Percentiles rank a stretch among this genome's conserved stretches.
phyloP scores from a whole-genome alignment of 2,113 vertebrate species.

The Genyomyrus donnyi region DNA sequence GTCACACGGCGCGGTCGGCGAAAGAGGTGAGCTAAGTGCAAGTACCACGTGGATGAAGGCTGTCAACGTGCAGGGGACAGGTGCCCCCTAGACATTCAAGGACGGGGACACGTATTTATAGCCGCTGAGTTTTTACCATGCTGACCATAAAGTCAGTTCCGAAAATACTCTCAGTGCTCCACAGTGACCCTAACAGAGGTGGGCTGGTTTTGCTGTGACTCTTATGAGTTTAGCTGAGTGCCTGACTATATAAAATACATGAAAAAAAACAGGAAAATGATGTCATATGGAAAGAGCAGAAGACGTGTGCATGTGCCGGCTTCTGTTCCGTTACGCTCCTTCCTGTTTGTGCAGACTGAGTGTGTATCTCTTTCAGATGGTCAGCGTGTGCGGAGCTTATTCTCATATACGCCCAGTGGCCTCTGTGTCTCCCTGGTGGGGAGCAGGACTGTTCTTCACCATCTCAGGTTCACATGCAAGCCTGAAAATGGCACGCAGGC shows the following conservation, averaged over 20 bases:
- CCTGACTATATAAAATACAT: not conserved
- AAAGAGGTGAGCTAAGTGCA: not conserved
- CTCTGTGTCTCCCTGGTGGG: not conserved
- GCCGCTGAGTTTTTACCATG: slow-evolving; percentile 47
- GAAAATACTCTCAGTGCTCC: slow-evolving; percentile 4
- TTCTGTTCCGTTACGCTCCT: not conserved
- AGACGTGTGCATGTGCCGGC: not conserved
- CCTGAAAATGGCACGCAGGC: not conserved
- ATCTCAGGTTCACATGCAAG: not conserved
- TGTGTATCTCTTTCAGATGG: not conserved
- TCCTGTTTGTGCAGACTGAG: not conserved
- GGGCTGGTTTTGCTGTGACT: not conserved
- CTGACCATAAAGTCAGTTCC: slow-evolving; percentile 39
- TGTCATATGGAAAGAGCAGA: not conserved
- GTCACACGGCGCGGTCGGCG: not conserved
- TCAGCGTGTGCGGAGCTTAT: not conserved
- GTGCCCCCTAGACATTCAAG: slow-evolving; percentile 17
- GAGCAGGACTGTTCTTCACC: not conserved
- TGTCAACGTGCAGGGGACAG: not conserved
- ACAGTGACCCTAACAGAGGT: not conserved
- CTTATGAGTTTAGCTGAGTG: not conserved
- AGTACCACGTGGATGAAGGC: not conserved
- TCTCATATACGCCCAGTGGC: not conserved
- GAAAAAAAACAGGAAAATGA: not conserved
- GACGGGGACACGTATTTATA: slow-evolving; percentile 49